These are phyloP conservation scores for Hyles euphorbiae DNA, from an alignment of 1,140 invertebrate species.

Conservation along the genomic window DNA sequence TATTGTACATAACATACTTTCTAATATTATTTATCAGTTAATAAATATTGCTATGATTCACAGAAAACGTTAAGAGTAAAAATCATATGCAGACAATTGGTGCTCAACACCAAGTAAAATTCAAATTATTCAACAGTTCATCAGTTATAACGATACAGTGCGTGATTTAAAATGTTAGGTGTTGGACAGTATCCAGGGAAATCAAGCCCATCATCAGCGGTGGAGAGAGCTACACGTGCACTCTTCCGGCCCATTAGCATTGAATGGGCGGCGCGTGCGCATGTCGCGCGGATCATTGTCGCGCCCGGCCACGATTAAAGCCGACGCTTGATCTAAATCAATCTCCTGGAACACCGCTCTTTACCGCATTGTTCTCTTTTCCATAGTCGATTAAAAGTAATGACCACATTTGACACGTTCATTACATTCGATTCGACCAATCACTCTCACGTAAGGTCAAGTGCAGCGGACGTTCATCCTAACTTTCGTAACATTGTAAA, in stretches of 20 bases:
- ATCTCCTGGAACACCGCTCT: constrained; percentile 33
- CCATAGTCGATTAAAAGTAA: constrained; percentile 47
- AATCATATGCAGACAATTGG: no score
- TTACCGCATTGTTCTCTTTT: constrained; percentile 51
- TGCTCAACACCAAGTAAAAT: no score
- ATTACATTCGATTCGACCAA: constrained; percentile 27
- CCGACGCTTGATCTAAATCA: constrained; percentile 52
- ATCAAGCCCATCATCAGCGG: constrained; percentile 47
- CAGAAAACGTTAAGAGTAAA: no score
- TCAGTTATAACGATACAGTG: no score
- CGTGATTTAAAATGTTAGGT: constrained; percentile 30
- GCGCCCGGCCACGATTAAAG: constrained; percentile 46
- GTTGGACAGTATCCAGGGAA: constrained; percentile 20
- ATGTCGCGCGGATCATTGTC: constrained; percentile 52
- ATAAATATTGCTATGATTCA: no score
- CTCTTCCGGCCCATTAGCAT: constrained; percentile 68
- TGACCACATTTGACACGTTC: constrained; percentile 47
- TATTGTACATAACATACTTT: no score
- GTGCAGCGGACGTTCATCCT: constrained; percentile 27
- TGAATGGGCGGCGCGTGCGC: constrained; percentile 61
- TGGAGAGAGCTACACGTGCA: constrained; percentile 56
- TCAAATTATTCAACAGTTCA: no score
- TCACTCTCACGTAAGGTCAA: constrained; percentile 30
- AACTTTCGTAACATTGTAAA: constrained; percentile 25
- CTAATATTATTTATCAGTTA: no score